Percentiles rank a stretch among this genome's conserved stretches.
Evolutionary conservation across 2,113 vertebrate species (phyloP).

Genomic region (Poeciliopsis prolifica): DNA sequence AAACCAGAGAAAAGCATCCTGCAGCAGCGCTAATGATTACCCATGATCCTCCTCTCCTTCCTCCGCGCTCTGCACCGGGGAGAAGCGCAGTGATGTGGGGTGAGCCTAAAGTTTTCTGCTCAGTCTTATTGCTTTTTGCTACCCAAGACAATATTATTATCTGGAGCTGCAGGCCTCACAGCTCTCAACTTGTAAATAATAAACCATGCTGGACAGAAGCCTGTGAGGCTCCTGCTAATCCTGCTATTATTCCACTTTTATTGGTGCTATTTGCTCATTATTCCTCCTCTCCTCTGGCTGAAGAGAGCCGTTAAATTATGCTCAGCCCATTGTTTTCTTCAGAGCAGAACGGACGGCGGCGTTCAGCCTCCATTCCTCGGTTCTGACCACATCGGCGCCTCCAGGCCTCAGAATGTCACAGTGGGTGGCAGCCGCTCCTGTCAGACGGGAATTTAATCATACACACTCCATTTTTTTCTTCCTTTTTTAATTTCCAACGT

Average conservation of each 20-base stretch:
- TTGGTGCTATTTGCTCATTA: slow-evolving; percentile 83
- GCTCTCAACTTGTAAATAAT: slow-evolving; percentile 83
- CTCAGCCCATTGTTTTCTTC: slow-evolving; percentile 69
- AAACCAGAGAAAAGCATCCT: slow-evolving; percentile 68
- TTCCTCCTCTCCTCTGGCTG: slow-evolving; percentile 75
- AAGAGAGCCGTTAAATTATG: slow-evolving; percentile 76
- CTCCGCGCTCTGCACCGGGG: slow-evolving; percentile 61
- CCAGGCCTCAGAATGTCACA: slow-evolving; percentile 40
- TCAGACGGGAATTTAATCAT: slow-evolving; percentile 42
- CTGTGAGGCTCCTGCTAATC: slow-evolving; percentile 78
- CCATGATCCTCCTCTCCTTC: slow-evolving; percentile 70
- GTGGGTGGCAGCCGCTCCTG: slow-evolving; percentile 43
- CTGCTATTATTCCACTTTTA: slow-evolving; percentile 83
- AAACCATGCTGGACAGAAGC: slow-evolving; percentile 78
- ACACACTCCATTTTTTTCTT: slow-evolving; percentile 43
- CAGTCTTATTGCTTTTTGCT: slow-evolving; percentile 77
- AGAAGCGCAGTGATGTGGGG: slow-evolving; percentile 60
- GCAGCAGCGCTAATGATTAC: slow-evolving; percentile 77
- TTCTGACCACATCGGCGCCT: slow-evolving; percentile 50
- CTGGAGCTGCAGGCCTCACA: slow-evolving; percentile 79
- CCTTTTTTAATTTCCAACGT: slow-evolving; percentile 47
- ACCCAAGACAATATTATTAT: slow-evolving; percentile 82
- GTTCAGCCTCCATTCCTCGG: slow-evolving; percentile 64
- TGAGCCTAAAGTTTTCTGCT: slow-evolving; percentile 75
- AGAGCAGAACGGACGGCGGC: slow-evolving; percentile 58